A percentile compares a stretch with the other conserved stretches of the same genome.
These are phyloP conservation scores for Paedocypris micromegethes DNA, from an alignment of 2,797 vertebrate species.

Conservation along the genomic window DNA sequence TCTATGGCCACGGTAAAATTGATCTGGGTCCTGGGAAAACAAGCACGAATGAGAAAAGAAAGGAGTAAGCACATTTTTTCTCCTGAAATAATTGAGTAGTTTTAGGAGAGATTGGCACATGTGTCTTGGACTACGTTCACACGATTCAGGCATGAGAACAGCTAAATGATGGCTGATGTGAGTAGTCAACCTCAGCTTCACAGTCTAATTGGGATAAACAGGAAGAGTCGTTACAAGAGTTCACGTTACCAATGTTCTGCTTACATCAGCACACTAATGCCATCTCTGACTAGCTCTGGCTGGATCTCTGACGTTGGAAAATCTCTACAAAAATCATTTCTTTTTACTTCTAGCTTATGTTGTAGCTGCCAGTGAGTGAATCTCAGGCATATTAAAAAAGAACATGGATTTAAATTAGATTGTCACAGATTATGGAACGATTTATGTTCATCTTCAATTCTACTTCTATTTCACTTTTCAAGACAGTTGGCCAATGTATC, in stretches of 20 bases:
- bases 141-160: not conserved
- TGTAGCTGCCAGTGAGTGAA: no score
- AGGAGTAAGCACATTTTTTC: slow-evolving; percentile 31
- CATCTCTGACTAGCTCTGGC: not conserved
- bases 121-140: slow-evolving; percentile 23
- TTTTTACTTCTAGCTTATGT: no score
- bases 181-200: slow-evolving; percentile 25
- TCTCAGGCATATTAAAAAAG: no score
- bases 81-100: slow-evolving; percentile 1
- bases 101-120: not conserved
- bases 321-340: not conserved
- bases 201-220: slow-evolving; percentile 38
- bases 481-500: no score
- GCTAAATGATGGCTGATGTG: slow-evolving; percentile 18
- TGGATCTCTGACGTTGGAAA: not conserved
- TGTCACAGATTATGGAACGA: no score
- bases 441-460: no score
- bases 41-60: slow-evolving; percentile 40
- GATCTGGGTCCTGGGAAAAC: slow-evolving; percentile 82
- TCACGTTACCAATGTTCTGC: slow-evolving; percentile 16
- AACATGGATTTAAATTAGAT: no score
- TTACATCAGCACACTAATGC: not conserved
- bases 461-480: no score
- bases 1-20: slow-evolving; percentile 98
- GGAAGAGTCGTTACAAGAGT: slow-evolving; percentile 16